Evolutionary conservation across 2,113 vertebrate species (phyloP).

Genomic region (Anseranas semipalmata): DNA sequence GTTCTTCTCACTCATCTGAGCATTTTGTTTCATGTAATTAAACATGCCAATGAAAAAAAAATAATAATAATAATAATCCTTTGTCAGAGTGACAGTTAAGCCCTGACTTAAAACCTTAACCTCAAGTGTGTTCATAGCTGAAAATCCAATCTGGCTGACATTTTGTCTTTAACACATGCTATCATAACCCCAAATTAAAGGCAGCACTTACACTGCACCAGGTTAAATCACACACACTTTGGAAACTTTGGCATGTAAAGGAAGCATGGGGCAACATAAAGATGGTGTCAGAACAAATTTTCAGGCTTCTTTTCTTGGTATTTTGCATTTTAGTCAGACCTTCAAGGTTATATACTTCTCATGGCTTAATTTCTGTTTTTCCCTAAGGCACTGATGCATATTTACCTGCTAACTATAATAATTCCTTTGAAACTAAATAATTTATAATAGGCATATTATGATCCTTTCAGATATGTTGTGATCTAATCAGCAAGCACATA

Average conservation of each 20-base stretch:
- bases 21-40: not conserved
- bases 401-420: constrained; percentile 32
- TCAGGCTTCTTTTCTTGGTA: not conserved
- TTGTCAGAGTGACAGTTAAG: constrained; percentile 8
- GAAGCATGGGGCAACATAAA: not conserved
- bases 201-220: not conserved
- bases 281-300: constrained; percentile 16
- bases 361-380: constrained; percentile 26
- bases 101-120: constrained; percentile 20
- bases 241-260: not conserved
- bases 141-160: constrained; percentile 28
- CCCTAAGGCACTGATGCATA: constrained; percentile 8
- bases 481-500: constrained; percentile 1
- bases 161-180: constrained; percentile 38
- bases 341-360: constrained; percentile 21
- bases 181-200: not conserved
- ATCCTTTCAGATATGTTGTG: constrained; percentile 17
- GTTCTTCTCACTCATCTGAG: not conserved
- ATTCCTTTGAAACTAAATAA: constrained; percentile 30
- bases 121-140: not conserved
- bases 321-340: constrained; percentile 28
- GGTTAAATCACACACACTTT: not conserved
- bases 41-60: not conserved
- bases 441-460: constrained; percentile 32
- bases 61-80: not conserved